These are phyloP conservation scores for Elysia chlorotica DNA, from an alignment of 1,140 invertebrate genomes.

Conservation along the genomic window DNA sequence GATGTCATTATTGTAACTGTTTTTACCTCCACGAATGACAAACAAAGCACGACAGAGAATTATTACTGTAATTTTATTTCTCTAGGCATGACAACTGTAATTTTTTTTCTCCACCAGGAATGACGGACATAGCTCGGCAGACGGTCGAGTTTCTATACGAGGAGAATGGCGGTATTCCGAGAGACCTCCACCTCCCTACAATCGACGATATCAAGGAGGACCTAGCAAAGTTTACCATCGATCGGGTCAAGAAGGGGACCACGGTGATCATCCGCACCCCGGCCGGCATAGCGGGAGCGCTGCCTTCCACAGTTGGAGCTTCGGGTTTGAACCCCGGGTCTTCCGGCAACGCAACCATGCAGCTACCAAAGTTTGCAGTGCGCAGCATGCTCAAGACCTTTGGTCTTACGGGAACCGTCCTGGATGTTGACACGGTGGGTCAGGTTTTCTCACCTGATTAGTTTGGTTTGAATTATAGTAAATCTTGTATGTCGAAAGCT, in stretches of 20 bases:
- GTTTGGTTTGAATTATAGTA: not conserved
- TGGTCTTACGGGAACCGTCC: slow-evolving; percentile 59
- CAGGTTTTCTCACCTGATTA: not conserved
- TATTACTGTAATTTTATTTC: too few species aligned
- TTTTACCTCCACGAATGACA: too few species aligned
- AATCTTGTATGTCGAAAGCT: too few species aligned
- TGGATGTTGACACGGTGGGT: slow-evolving; percentile 60
- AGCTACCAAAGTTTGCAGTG: slow-evolving; percentile 60
- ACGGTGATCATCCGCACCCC: slow-evolving; percentile 56
- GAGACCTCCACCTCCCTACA: slow-evolving; percentile 62
- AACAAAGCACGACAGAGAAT: too few species aligned
- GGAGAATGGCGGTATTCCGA: slow-evolving; percentile 63
- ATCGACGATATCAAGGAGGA: slow-evolving; percentile 63
- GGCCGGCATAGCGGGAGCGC: slow-evolving; percentile 12
- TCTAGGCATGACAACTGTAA: too few species aligned
- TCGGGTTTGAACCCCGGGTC: too few species aligned
- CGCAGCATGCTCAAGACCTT: slow-evolving; percentile 61
- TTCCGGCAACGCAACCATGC: slow-evolving; percentile 36
- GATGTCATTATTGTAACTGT: too few species aligned
- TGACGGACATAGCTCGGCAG: slow-evolving; percentile 63
- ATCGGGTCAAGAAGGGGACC: slow-evolving; percentile 59
- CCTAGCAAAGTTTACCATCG: slow-evolving; percentile 60
- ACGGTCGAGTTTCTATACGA: slow-evolving; percentile 64
- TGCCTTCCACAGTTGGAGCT: too few species aligned
- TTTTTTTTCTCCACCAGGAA: too few species aligned